These are phyloP conservation scores for Diaprepes abbreviatus DNA, from an alignment of 2,888 invertebrate genomes.

Conservation along the genomic window DNA sequence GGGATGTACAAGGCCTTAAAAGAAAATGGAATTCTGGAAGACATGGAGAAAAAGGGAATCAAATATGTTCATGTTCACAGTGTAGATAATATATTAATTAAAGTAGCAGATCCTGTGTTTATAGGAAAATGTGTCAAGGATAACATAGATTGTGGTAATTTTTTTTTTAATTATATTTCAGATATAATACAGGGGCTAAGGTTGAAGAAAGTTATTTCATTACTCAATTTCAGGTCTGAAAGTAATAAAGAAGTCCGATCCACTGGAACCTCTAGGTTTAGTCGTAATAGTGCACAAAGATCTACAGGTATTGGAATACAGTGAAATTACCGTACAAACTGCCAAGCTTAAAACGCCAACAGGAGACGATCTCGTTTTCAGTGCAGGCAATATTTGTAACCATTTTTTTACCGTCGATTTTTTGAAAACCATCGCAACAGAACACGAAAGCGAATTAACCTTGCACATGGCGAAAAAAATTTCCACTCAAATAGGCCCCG, in stretches of 20 bases:
- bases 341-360: conserved; percentile 83
- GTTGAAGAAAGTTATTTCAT: background rate
- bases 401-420: conserved; percentile 95
- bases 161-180: too few relatives aligned
- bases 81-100: conserved; percentile 97
- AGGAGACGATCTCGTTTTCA: conserved; percentile 86
- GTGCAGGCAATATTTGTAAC: conserved; percentile 97
- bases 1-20: conserved; percentile 86
- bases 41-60: conserved; percentile 85
- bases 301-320: conserved; percentile 96
- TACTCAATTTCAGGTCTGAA: conserved; percentile 73
- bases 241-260: conserved; percentile 91
- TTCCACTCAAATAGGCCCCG: conserved; percentile 85
- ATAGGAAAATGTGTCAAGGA: conserved; percentile 77
- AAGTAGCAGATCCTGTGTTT: conserved; percentile 97
- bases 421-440: conserved; percentile 78
- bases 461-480: conserved; percentile 98
- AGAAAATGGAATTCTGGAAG: conserved; percentile 80
- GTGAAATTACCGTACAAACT: conserved; percentile 90
- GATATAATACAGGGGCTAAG: too few relatives aligned
- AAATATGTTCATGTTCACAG: conserved; percentile 95
- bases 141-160: conserved; percentile 86
- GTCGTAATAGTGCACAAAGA: conserved; percentile 91
- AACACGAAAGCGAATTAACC: conserved; percentile 81
- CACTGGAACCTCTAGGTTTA: conserved; percentile 94